phyloP scores from a whole-genome alignment of 2,797 vertebrate species.

The Etheostoma nigrum region DNA sequence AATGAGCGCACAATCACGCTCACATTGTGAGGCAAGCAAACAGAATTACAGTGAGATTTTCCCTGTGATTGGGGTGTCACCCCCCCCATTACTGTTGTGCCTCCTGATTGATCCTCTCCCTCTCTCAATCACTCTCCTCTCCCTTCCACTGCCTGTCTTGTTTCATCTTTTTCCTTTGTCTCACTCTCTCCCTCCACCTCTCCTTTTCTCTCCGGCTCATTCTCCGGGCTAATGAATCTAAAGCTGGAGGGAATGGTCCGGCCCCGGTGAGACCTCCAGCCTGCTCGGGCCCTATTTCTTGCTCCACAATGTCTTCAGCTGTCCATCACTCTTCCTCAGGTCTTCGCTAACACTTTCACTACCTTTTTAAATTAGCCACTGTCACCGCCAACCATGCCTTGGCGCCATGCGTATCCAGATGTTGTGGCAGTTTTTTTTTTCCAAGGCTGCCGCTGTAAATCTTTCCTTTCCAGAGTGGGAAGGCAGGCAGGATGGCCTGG shows the following conservation, averaged over 20 bases:
- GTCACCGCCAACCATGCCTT: constrained; percentile 67
- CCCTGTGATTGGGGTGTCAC: constrained; percentile 74
- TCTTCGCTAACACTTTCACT: constrained; percentile 77
- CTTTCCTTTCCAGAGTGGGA: constrained; percentile 50
- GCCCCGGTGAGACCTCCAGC: constrained; percentile 52
- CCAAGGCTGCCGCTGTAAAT: constrained; percentile 68
- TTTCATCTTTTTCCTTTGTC: constrained; percentile 67
- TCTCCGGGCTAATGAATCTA: constrained; percentile 67
- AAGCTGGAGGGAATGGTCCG: constrained; percentile 55
- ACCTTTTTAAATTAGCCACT: constrained; percentile 81
- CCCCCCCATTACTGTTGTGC: constrained; percentile 66
- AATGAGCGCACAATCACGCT: constrained; percentile 71
- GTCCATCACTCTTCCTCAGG: constrained; percentile 75
- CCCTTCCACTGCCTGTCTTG: constrained; percentile 69
- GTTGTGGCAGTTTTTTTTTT: constrained; percentile 58
- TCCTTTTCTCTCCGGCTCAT: constrained; percentile 38
- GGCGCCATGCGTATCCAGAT: constrained; percentile 70
- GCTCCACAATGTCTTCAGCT: constrained; percentile 71
- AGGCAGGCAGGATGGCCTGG: constrained; percentile 58
- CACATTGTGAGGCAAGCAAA: constrained; percentile 71
- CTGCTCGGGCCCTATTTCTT: constrained; percentile 63
- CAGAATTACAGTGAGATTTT: constrained; percentile 77
- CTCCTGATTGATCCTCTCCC: constrained; percentile 76
- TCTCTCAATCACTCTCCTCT: constrained; percentile 64
- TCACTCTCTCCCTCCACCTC: constrained; percentile 36